Percentiles rank a stretch among this genome's conserved stretches.
Evolutionary conservation across 2,888 invertebrate genomes (phyloP).

Genomic region (Anthoptus insignis): DNA sequence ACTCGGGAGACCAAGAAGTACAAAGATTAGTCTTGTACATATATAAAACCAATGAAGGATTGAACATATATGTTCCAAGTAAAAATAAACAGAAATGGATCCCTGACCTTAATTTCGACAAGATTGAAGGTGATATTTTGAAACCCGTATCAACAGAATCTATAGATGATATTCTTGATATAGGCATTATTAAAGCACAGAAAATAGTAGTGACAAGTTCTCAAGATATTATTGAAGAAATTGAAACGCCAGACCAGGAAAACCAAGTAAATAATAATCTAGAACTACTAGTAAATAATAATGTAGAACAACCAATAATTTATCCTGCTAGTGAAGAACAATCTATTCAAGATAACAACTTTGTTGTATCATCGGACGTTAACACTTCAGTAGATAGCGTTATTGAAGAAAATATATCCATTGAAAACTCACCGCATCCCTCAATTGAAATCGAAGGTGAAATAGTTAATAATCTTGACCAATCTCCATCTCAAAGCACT

Average conservation of each 20-base stretch:
- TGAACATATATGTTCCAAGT: conserved; percentile 62
- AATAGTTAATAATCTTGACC: too few species aligned
- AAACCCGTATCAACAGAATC: background rate
- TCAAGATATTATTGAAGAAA: background rate
- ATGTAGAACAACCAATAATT: background rate
- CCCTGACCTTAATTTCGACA: conserved; percentile 61
- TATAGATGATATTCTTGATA: conserved; percentile 4
- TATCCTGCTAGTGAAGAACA: background rate
- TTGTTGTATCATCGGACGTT: background rate
- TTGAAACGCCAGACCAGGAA: background rate
- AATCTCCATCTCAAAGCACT: background rate
- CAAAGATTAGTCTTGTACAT: conserved; percentile 66
- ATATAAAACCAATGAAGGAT: conserved; percentile 55
- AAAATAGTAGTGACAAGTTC: background rate
- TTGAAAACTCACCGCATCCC: too few species aligned
- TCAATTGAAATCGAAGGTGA: too few species aligned
- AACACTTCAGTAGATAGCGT: background rate
- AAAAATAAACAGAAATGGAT: conserved; percentile 60
- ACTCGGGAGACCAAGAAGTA: conserved; percentile 36
- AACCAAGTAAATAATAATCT: background rate
- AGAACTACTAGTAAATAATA: background rate
- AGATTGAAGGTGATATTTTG: conserved; percentile 52
- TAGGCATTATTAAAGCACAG: background rate
- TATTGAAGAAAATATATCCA: too few species aligned
- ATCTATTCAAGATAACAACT: too few species aligned